Evolutionary conservation across 1,140 invertebrate genomes (phyloP), one percentile per base, ranked within the genome.

Genomic region (Trichonephila clavata): DNA sequence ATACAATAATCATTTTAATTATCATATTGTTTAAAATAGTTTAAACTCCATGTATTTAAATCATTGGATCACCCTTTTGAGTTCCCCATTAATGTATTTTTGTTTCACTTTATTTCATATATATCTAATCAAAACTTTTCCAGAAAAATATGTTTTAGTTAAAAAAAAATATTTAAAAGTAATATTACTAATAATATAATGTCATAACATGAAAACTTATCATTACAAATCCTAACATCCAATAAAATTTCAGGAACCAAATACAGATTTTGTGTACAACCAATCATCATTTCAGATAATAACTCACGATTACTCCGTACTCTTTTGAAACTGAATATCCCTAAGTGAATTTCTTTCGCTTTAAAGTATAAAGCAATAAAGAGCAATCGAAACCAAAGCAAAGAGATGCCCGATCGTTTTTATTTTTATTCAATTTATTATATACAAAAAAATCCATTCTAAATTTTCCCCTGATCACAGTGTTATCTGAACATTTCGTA

Each of bases 401-500:
- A 14, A 27, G 2, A 14, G 65, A 39, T 71, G 32, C 27, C 27
- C 68, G 18, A 27, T n/a, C 20, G 27, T 10, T 71, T 71, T 71
- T 32, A 32, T 71, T 71, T 71, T 71, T 13, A 14, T 71, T 71
- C 24, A 8, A 32, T 71, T 71, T 27, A 71, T 71, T 71, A 16
- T 65, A n/a, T 24, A 50, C 13, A 24, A 63, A 63, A 71, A 24
- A 16, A 13, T 71, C 13, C 3, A 32, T 10, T 71, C 6, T 13
- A 24, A 71, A 71, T 71, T 27, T 71, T 8, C 24, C 27, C 16
- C 13, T 14, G 57, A 84, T 84, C 81, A 21, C 20, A 59, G 50
- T 18, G 43, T 84, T 84, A 59, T 84, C 81, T 84, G 81, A 84
- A 13, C 81, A 57, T 59, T 57, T 57, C 10, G 57, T 84, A 59